Conservation (phyloP, 2,113 vertebrate genomes). For the Rhinichthys klamathensis region DNA sequence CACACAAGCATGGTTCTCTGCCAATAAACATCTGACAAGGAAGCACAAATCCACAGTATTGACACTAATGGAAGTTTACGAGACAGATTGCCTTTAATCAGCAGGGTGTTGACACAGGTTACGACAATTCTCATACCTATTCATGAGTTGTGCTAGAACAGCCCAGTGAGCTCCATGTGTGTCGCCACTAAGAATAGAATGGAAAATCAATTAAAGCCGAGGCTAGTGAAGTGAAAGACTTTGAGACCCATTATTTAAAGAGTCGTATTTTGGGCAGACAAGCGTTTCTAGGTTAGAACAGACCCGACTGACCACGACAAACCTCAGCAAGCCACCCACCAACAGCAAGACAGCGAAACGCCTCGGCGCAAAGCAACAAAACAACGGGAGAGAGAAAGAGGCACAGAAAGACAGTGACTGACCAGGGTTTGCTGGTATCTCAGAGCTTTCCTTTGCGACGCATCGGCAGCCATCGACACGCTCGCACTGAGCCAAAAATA, state of each 20-base stretch:
- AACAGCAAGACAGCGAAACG: conserved; percentile 37
- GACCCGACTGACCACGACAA: conserved; percentile 27
- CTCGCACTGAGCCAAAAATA: conserved; percentile 84
- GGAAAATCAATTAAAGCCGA: conserved; percentile 52
- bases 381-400: conserved; percentile 52
- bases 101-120: conserved; percentile 28
- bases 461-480: conserved; percentile 86
- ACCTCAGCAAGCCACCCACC: conserved; percentile 38
- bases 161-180: conserved; percentile 29
- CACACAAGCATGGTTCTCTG: neutral
- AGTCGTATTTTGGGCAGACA: conserved; percentile 39
- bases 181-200: conserved; percentile 52
- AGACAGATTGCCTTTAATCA: conserved; percentile 9
- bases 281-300: conserved; percentile 40
- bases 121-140: conserved; percentile 5
- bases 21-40: neutral
- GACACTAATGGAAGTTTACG: neutral
- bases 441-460: conserved; percentile 82
- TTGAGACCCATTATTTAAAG: conserved; percentile 37
- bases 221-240: conserved; percentile 33
- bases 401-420: conserved; percentile 60
- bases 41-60: neutral
- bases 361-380: conserved; percentile 36
- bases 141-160: conserved; percentile 33
- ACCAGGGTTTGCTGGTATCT: conserved; percentile 88